Base-by-base conservation (phyloP, 2,888 invertebrate species). In the Amiota mariae region DNA sequence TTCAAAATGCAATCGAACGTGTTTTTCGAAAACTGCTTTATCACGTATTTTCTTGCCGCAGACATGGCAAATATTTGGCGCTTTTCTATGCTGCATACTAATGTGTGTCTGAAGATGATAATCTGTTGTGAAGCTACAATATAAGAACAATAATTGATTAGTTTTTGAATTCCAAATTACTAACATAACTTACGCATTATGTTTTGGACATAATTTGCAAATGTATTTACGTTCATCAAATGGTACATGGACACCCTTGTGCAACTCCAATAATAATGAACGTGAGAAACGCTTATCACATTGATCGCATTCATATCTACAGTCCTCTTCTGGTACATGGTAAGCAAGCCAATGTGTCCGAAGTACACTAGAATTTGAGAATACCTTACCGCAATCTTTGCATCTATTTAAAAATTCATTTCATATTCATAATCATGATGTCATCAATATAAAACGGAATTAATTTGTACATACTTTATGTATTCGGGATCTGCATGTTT, bases 11-110 rank as follows among this genome's bases (percentile, higher is more conserved):
- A 88, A 79, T 3, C 88, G 81, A 15, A 89, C 89, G 80, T 90
- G 89, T 56, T 88, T 89, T 70, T 89, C 89, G 71, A 88, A 90
- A 8, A 88, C 87, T 46, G 87, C 84, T 73, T 88, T 89, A 36
- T 89, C 89, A 13, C 89, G 87, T 74, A 90, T 89, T 67, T 87
- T 87, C 76, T 90, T 90, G 24, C 89, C 89, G 71, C 90, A 90
- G 11, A 89, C 88, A 79, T 90, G 89, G 72, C 89, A 90, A 24
- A 89, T 86, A 78, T 89, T 88, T 3, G 87, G 85, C 8, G 88
- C 88, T 68, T 87, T 87, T 15, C 84, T 85, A 70, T 89, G 89
- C 48, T 87, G 85, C 77, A 85, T 87, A 74, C 87, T 87, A 2
- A 87, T 82, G 74, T 89, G 89, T 47, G 88, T 86, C 72, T 87